Evolutionary conservation across 92 coral and sea anemone genomes (phyloP).

Genomic region (Desmophyllum pertusum): DNA sequence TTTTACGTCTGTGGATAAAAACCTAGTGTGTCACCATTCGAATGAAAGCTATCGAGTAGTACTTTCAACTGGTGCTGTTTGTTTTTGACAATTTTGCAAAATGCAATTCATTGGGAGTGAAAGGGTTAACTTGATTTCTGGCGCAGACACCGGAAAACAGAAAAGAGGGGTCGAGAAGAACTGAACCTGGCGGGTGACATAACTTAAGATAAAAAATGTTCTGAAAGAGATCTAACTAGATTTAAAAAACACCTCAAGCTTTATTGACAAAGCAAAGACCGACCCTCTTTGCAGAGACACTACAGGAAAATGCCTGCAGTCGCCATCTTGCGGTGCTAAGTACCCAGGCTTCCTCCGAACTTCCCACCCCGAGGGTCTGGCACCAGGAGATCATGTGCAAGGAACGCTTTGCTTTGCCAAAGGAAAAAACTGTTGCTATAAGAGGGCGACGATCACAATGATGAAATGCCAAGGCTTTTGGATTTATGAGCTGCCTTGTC

Average conservation of each 20-base stretch:
- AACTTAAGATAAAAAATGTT: no score
- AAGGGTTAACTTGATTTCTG: no score
- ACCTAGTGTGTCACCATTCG: background rate
- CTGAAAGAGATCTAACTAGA: no score
- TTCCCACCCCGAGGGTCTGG: constrained; percentile 18
- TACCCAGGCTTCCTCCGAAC: constrained; percentile 23
- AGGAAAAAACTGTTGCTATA: background rate
- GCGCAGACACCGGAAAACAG: no score
- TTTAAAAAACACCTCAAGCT: background rate
- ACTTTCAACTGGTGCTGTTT: no score
- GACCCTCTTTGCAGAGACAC: background rate
- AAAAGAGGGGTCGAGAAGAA: no score
- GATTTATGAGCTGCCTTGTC: constrained; percentile 7
- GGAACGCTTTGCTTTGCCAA: constrained; percentile 17
- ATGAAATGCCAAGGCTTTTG: constrained; percentile 24
- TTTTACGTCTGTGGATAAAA: background rate
- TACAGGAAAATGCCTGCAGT: background rate
- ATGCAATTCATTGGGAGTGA: no score
- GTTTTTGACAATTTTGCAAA: no score
- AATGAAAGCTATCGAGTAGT: background rate
- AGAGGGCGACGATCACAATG: background rate
- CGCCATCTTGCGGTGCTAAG: constrained; percentile 31
- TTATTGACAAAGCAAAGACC: background rate
- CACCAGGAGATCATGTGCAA: background rate
- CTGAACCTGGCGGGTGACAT: no score